A percentile compares a stretch with the other conserved stretches of the same genome.
Evolutionary conservation across 2,888 invertebrate genomes (phyloP).

Genomic region (Leuctra nigra): DNA sequence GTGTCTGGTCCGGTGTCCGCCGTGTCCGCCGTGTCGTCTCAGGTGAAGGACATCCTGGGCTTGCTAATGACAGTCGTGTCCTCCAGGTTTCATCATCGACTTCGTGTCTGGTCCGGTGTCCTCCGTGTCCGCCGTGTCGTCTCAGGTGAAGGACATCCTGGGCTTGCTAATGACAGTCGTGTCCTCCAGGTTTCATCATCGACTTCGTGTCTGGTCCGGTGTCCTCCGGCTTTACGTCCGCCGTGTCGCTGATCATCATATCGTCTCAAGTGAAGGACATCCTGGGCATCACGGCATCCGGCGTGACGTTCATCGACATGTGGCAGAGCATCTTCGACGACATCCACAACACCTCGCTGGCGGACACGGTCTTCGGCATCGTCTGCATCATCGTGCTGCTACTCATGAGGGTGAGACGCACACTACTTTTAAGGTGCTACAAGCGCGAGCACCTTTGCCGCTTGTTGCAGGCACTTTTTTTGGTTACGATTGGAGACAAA

Average conservation of each 20-base stretch:
- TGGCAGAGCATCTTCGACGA: constrained; percentile 65
- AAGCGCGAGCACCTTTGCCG: background rate
- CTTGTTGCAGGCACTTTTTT: no score
- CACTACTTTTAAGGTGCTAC: background rate
- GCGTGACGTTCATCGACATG: constrained; percentile 70
- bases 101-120: constrained; percentile 87
- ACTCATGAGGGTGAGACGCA: constrained; percentile 59
- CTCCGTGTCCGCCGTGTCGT: no score
- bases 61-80: no score
- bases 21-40: no score
- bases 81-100: constrained; percentile 71
- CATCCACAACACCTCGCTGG: constrained; percentile 55
- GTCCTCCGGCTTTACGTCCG: constrained; percentile 83
- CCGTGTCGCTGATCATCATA: constrained; percentile 81
- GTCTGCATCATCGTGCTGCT: constrained; percentile 67
- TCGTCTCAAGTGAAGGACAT: constrained; percentile 60
- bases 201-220: constrained; percentile 89
- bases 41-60: no score
- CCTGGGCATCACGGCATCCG: constrained; percentile 63
- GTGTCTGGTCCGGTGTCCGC: no score
- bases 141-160: constrained; percentile 42
- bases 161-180: constrained; percentile 27
- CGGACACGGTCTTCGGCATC: constrained; percentile 71
- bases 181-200: constrained; percentile 62
- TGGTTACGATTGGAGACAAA: no score